Conservation (phyloP, 2,797 vertebrate species). For the Sebastes flavidus region DNA sequence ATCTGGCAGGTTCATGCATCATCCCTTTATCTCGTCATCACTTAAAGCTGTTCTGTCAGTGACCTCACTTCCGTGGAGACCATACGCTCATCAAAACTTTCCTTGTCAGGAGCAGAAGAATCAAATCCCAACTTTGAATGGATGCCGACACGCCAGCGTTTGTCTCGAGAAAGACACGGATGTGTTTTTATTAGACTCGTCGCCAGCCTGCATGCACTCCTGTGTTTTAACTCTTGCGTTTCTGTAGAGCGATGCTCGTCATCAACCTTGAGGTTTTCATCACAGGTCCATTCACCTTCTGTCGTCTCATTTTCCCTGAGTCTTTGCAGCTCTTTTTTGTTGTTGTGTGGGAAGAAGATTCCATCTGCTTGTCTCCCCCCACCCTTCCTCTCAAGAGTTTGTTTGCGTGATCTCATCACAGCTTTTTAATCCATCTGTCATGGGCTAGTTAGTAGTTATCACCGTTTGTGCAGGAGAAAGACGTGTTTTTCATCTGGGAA, state of each 20-base stretch:
- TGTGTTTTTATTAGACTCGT: neutral
- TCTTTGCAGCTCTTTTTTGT: slow-evolving; percentile 5
- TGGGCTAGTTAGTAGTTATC: slow-evolving; percentile 25
- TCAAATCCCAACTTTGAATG: slow-evolving; percentile 1
- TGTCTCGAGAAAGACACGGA: neutral
- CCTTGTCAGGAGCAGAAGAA: slow-evolving; percentile 15
- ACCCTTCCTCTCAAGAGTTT: slow-evolving; percentile 5
- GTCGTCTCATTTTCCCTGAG: slow-evolving; percentile 8
- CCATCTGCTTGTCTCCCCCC: slow-evolving; percentile 35
- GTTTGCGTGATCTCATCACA: slow-evolving; percentile 30
- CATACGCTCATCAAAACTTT: slow-evolving; percentile 21
- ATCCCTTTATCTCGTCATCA: slow-evolving; percentile 58
- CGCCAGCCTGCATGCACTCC: neutral
- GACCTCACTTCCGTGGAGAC: slow-evolving; percentile 49
- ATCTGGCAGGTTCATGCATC: slow-evolving; percentile 66
- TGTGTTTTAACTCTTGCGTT: neutral
- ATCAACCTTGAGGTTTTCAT: slow-evolving; percentile 28
- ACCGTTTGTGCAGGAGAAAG: slow-evolving; percentile 16
- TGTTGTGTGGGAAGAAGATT: slow-evolving; percentile 27
- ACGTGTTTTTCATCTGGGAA: slow-evolving; percentile 23
- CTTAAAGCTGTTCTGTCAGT: slow-evolving; percentile 25
- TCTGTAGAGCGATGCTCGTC: neutral
- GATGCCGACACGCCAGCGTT: neutral
- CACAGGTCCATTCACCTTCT: slow-evolving; percentile 35
- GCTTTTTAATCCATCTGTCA: slow-evolving; percentile 56